Percentiles rank a stretch among this genome's conserved stretches.
These are phyloP conservation scores for Horisme vitalbata DNA, from an alignment of 2,888 invertebrate species.

Conservation along the genomic window DNA sequence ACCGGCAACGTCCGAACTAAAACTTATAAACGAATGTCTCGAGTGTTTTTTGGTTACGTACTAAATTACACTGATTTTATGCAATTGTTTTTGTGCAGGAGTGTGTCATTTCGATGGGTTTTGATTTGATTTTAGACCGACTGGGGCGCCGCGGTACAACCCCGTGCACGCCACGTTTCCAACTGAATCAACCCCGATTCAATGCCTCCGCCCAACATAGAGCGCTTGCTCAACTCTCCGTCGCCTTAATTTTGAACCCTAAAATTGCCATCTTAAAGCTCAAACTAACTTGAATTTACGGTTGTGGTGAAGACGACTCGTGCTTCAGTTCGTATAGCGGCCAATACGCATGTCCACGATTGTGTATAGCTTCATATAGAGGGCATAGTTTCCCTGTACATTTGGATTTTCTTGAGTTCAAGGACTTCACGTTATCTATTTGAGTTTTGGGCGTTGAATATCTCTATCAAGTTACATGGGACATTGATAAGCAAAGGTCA, in stretches of 20 bases:
- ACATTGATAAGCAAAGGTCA: slow-evolving; percentile 37
- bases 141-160: slow-evolving; percentile 65
- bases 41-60: slow-evolving; percentile 10
- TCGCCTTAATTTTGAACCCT: slow-evolving; percentile 45
- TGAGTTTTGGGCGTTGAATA: slow-evolving; percentile 58
- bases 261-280: slow-evolving; percentile 38
- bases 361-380: slow-evolving; percentile 74
- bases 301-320: slow-evolving; percentile 73
- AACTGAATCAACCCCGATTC: slow-evolving; percentile 79
- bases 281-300: slow-evolving; percentile 41
- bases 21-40: slow-evolving; percentile 18
- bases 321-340: slow-evolving; percentile 73
- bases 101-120: slow-evolving; percentile 70
- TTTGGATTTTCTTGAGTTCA: slow-evolving; percentile 79
- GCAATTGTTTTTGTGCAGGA: slow-evolving; percentile 51
- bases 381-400: slow-evolving; percentile 77
- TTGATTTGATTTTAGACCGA: slow-evolving; percentile 66
- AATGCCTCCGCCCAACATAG: slow-evolving; percentile 81
- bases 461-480: slow-evolving; percentile 47
- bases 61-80: slow-evolving; percentile 50
- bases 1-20: slow-evolving; percentile 48
- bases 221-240: slow-evolving; percentile 71
- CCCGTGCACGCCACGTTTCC: slow-evolving; percentile 72
- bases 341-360: slow-evolving; percentile 82
- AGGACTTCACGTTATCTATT: slow-evolving; percentile 74